phyloP scores from a whole-genome alignment of 2,888 invertebrate genomes.

The Nymphalis polychloros region DNA sequence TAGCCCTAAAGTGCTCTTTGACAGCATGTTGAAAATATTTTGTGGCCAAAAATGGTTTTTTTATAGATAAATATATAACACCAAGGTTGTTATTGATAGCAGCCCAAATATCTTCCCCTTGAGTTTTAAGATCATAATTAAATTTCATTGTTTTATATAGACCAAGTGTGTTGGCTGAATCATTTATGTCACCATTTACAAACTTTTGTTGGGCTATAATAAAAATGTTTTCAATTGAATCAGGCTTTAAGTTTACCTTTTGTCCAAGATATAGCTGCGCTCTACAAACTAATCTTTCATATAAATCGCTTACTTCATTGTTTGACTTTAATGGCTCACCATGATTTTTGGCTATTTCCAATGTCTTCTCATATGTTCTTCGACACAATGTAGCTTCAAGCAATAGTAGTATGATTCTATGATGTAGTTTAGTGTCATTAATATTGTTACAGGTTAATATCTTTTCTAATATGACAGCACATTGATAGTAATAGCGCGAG shows the following conservation, averaged over 20 bases:
- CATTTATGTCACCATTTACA: conserved; percentile 70
- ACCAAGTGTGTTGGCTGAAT: conserved; percentile 65
- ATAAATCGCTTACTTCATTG: conserved; percentile 60
- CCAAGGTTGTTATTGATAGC: conserved; percentile 90
- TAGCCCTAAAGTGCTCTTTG: conserved; percentile 84
- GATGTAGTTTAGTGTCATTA: conserved; percentile 66
- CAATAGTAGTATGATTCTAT: conserved; percentile 64
- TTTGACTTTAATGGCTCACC: conserved; percentile 63
- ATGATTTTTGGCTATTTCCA: conserved; percentile 66
- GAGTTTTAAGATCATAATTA: conserved; percentile 66
- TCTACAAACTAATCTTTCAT: conserved; percentile 67
- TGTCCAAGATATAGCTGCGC: conserved; percentile 67
- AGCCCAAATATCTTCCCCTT: conserved; percentile 78
- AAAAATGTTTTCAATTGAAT: conserved; percentile 73
- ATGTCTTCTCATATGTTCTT: conserved; percentile 68
- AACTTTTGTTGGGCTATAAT: conserved; percentile 73
- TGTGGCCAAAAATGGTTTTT: conserved; percentile 89
- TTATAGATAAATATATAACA: conserved; percentile 89
- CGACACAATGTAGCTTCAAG: conserved; percentile 73
- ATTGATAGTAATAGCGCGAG: conserved; percentile 87
- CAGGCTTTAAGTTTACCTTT: conserved; percentile 55
- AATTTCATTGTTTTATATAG: conserved; percentile 66
- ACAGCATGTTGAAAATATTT: conserved; percentile 91
- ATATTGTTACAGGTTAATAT: conserved; percentile 62
- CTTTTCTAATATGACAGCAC: conserved; percentile 73